These are phyloP conservation scores for Synergus laeviventris DNA, from an alignment of 2,888 invertebrate genomes.

Conservation along the genomic window DNA sequence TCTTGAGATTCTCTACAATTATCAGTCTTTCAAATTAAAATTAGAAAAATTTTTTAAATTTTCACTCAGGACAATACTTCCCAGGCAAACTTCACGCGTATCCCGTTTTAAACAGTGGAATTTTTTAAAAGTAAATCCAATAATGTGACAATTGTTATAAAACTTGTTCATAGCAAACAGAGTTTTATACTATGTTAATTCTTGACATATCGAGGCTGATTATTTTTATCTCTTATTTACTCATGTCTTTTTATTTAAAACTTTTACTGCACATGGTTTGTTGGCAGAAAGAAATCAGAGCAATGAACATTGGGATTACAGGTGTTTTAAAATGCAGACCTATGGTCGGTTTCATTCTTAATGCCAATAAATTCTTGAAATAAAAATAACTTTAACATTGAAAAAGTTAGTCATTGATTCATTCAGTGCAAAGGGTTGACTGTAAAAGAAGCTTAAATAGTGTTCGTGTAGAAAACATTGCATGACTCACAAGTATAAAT, in stretches of 20 bases:
- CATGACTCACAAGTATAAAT: background rate
- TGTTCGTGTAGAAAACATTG: slow-evolving; percentile 8
- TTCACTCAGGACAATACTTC: too few species aligned
- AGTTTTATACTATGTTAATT: background rate
- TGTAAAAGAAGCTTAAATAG: background rate
- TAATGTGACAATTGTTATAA: background rate
- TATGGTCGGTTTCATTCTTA: background rate
- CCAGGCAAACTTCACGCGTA: too few species aligned
- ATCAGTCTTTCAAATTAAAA: too few species aligned
- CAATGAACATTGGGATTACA: background rate
- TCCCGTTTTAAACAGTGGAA: too few species aligned
- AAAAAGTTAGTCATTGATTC: background rate
- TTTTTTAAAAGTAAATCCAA: background rate
- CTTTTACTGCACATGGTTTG: background rate
- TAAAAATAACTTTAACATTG: too few species aligned
- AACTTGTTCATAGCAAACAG: background rate
- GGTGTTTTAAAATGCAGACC: background rate
- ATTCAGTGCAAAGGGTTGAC: background rate
- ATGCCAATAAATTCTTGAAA: background rate
- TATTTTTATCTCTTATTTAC: background rate
- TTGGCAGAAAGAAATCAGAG: background rate
- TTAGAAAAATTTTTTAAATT: too few species aligned
- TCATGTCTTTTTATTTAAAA: background rate
- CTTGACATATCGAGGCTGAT: background rate
- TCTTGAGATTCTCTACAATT: too few species aligned